These are phyloP conservation scores for Magallana ariakensis DNA, from an alignment of 1,140 invertebrate species.

Conservation along the genomic window DNA sequence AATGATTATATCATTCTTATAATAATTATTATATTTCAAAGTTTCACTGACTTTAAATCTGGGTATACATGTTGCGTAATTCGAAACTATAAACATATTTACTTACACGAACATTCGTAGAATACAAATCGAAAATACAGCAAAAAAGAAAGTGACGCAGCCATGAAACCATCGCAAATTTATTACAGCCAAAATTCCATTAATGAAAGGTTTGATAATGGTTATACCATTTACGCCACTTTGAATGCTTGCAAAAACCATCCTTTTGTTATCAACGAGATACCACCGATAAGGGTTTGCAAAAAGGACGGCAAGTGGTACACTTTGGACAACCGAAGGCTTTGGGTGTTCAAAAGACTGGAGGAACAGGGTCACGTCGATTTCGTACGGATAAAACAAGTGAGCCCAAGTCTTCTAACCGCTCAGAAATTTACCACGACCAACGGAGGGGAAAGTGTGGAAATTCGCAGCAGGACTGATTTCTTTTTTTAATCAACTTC, in stretches of 20 bases:
- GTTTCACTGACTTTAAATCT: too few relatives aligned
- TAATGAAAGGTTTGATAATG: conserved; percentile 40
- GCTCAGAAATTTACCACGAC: conserved; percentile 43
- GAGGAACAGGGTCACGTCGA: conserved; percentile 32
- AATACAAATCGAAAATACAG: background rate
- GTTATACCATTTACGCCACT: conserved; percentile 10
- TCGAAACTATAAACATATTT: too few relatives aligned
- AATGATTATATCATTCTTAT: too few relatives aligned
- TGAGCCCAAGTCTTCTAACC: background rate
- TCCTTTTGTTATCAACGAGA: conserved; percentile 3
- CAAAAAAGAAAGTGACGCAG: background rate
- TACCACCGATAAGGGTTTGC: conserved; percentile 42
- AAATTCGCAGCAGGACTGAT: too few relatives aligned
- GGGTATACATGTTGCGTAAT: too few relatives aligned
- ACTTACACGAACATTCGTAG: background rate
- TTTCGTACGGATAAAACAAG: conserved; percentile 16
- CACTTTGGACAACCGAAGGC: conserved; percentile 53
- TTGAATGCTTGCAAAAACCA: background rate
- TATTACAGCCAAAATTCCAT: conserved; percentile 42
- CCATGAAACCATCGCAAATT: conserved; percentile 42
- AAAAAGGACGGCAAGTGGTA: conserved; percentile 45
- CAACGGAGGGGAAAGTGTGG: background rate
- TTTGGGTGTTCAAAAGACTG: conserved; percentile 47
- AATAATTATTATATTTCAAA: too few relatives aligned
- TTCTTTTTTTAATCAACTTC: too few relatives aligned